A percentile compares a stretch with the other conserved stretches of the same genome.
Evolutionary conservation across 2,888 invertebrate genomes (phyloP).

Genomic region (Eupithecia insigniata): DNA sequence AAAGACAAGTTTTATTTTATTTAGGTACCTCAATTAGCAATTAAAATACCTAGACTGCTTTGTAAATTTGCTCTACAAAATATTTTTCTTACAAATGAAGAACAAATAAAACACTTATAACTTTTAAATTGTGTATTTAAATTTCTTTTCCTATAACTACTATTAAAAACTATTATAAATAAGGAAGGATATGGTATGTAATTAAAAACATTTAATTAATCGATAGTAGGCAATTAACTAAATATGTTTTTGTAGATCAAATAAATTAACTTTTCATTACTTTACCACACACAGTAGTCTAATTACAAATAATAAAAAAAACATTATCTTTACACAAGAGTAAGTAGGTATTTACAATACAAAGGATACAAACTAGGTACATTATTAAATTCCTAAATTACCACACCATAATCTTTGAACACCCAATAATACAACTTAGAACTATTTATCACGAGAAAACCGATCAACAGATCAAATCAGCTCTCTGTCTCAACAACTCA

Average conservation of each 20-base stretch:
- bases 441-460: conserved; percentile 13
- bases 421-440: neutral
- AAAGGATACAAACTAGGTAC: too few species aligned
- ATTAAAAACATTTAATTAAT: conserved; percentile 9
- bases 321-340: neutral
- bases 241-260: neutral
- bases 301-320: neutral
- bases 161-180: too few species aligned
- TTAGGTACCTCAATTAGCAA: neutral
- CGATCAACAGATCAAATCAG: conserved; percentile 74
- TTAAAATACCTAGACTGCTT: neutral
- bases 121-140: conserved; percentile 1
- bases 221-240: neutral
- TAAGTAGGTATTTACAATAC: neutral
- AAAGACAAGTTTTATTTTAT: neutral
- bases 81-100: neutral
- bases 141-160: neutral
- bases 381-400: neutral
- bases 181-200: neutral
- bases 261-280: conserved; percentile 5
- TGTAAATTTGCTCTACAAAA: neutral
- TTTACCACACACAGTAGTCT: neutral
- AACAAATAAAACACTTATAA: neutral
- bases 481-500: conserved; percentile 90
- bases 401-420: conserved; percentile 24